These are phyloP conservation scores for Uria aalge DNA, from an alignment of 2,113 vertebrate species.

Conservation along the genomic window DNA sequence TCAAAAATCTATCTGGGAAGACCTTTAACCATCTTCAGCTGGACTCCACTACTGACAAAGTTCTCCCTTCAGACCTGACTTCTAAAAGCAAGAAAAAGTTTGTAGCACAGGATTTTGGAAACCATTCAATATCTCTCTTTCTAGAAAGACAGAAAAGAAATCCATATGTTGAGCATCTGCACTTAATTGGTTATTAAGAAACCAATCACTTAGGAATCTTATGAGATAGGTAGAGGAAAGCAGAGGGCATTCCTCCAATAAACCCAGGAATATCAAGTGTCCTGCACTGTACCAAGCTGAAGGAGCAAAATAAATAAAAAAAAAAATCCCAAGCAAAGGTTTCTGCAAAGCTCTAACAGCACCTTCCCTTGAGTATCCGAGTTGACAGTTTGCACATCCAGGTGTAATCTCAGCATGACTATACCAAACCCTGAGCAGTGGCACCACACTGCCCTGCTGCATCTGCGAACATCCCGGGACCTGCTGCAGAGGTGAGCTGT, in stretches of 20 bases:
- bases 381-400: background rate
- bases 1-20: background rate
- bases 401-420: background rate
- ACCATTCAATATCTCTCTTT: background rate
- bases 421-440: background rate
- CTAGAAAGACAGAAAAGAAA: background rate
- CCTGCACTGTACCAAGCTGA: background rate
- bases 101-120: background rate
- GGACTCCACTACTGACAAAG: background rate
- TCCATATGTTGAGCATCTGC: background rate
- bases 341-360: background rate
- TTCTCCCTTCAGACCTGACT: background rate
- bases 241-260: background rate
- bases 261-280: background rate
- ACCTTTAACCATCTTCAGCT: background rate
- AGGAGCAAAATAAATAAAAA: background rate
- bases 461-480: too few species aligned
- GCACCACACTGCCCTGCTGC: background rate
- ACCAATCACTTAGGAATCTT: background rate
- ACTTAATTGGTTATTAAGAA: background rate
- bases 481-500: background rate
- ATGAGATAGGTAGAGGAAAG: background rate
- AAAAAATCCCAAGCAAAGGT: background rate
- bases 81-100: background rate
- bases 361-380: background rate